A percentile compares a stretch with the other conserved stretches of the same genome.
These are phyloP conservation scores for Philonicus albiceps DNA, from an alignment of 2,888 invertebrate species.

Conservation along the genomic window DNA sequence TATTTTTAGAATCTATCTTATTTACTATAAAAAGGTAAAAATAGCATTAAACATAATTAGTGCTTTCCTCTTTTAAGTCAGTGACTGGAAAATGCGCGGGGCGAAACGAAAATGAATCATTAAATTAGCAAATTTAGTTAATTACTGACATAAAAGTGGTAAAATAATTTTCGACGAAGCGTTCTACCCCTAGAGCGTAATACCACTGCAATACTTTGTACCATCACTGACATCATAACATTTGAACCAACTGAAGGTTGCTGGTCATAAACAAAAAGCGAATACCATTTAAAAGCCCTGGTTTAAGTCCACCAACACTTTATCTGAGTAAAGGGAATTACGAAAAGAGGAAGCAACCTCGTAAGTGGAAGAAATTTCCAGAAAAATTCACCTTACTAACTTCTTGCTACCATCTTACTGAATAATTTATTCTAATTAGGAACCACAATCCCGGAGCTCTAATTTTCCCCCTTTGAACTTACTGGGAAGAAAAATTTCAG, in stretches of 20 bases:
- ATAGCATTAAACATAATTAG: not conserved
- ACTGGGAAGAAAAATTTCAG: not conserved
- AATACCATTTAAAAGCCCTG: not conserved
- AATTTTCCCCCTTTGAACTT: slow-evolving; percentile 19
- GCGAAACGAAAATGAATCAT: not conserved
- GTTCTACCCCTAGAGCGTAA: not conserved
- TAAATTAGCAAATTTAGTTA: not conserved
- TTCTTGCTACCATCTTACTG: not conserved
- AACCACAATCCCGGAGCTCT: slow-evolving; percentile 3
- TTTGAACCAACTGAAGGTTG: not conserved
- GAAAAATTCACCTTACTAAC: slow-evolving; percentile 6
- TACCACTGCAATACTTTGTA: not conserved
- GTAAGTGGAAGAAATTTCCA: slow-evolving; percentile 1
- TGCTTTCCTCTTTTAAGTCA: not conserved
- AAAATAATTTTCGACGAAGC: not conserved
- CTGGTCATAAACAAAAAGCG: not conserved
- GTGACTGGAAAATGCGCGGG: not conserved
- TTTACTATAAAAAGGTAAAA: not conserved
- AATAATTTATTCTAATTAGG: slow-evolving; percentile 33
- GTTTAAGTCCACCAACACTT: not conserved
- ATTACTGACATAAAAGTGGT: not conserved
- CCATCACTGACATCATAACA: not conserved
- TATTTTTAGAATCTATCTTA: not conserved
- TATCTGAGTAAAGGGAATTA: not conserved
- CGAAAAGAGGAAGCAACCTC: not conserved